Evolutionary conservation across 2,113 vertebrate genomes (phyloP), one percentile per base, ranked within the genome.

Genomic region (Anguilla japonica): DNA sequence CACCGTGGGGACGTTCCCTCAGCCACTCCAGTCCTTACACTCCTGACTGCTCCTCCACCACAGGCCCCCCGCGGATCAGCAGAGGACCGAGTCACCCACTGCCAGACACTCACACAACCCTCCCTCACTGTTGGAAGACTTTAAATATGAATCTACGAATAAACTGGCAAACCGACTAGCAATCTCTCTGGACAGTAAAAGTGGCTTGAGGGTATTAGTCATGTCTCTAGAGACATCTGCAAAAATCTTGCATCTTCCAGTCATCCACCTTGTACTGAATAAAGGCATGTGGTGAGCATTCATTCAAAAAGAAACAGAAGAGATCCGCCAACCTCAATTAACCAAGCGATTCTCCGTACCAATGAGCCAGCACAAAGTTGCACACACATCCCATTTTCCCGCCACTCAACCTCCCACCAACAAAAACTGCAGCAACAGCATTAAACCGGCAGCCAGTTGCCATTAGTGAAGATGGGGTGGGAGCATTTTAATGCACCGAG

Each of bases 361-460:
- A 75, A 34, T 75, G 20, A 22, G 22, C 60, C 9, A 22, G 71
- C n/a, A 75, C 71, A 75, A 75, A 75, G n/a, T 7, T 26, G 22
- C 71, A 75, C 71, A 71, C 63, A 71, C 63, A 71, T n/a, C 26
- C n/a, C 71, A 9, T 75, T 75, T 75, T 34, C 71, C 71, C 34
- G 71, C 71, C n/a, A 75, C 20, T 75, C 71, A 75, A 75, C 71
- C 71, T 75, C 71, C n/a, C 26, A 34, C 71, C 71, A 22, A 75
- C n/a, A 13, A n/a, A 75, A 75, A 75, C 71, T 75, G 71, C 71
- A 75, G 71, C 71, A 29, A 34, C 71, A 75, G 71, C n/a, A 75
- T 26, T 34, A 75, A n/a, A 75, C 63, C 34, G 71, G 4, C n/a
- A 34, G 71, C 71, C 71, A 67, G 60, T 7, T 67, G 71, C 71